Evolutionary conservation across 2,113 vertebrate genomes (phyloP), one percentile per base, ranked within the genome.

Genomic region (Actenoides hombroni): DNA sequence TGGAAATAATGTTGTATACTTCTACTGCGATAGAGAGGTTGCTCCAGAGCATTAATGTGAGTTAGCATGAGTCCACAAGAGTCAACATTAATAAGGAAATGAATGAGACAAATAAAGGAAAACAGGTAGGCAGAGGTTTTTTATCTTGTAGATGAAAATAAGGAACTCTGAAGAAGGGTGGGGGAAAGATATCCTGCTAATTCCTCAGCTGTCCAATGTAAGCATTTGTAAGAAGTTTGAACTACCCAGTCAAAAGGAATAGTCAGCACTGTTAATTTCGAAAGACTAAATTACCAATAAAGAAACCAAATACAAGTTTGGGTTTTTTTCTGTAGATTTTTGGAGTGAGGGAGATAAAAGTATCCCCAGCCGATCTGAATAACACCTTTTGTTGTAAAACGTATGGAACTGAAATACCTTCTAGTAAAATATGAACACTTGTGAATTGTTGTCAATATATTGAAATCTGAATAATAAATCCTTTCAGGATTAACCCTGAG

Each of bases 281-380:
- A 82, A 83, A 4, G 70, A 71, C 2, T 37, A 65, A 65, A 70
- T 61, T 83, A 65, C 4, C 4, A 53, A 31, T 40, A 69, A 88
- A 59, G 16, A 35, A 60, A 3, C 0, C 1, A 86, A 86, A 78
- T 26, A 31, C 1, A 39, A 2, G 1, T 1, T 7, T 8, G 61
- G 48, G 54, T 0, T 26, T 46, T 54, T 88, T 74, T 8, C 13
- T 44, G 16, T 23, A 60, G 14, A 69, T 61, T 31, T 91, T 87
- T 79, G 25, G 17, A 21, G 11, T 42, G 23, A 51, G 11, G 13
- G 37, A 77, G 28, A 26, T 61, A 57, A 68, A 69, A 39, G 7
- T 39, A 61, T 60, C 37, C n/a, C 29, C 4, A 64, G 42, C 8
- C 74, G 25, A 57, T 83, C 4, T 68, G 54, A 89, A 46, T 56